Base-by-base conservation (phyloP, 2,888 invertebrate species). In the Synanthedon vespiformis region DNA sequence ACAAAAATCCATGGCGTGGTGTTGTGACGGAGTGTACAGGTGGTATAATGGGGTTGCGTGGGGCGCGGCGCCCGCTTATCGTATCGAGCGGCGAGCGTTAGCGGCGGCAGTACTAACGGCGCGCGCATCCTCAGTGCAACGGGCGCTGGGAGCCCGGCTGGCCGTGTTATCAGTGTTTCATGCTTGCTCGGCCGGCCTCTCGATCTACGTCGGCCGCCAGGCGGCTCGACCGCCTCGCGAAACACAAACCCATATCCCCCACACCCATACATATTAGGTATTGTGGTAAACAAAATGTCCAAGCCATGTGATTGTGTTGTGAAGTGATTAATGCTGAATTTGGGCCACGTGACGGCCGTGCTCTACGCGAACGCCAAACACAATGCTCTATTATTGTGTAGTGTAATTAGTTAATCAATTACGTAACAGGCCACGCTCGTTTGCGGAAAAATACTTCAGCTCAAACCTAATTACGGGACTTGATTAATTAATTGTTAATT, bases 11-110 rank as follows among this genome's bases (percentile, higher is more conserved):
- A 74, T 75, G 72, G 68, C 70, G 74, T 83, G 34, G 34, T 34
- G 84, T 85, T 82, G 74, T 82, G 85, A 78, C 80, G 72, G 77
- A 76, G 79, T 80, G 76, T 75, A 85, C 85, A 86, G 85, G 86
- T 86, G 85, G 82, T 76, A 77, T 77, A 76, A 66, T 68, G 70
- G 74, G 69, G 62, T 55, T 65, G 68, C 70, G 72, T 77, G 82
- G 83, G 84, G 51, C 80, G 85, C 80, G 83, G 68, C 64, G 64
- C 52, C 70, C 69, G 72, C 65, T 63, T 67, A 59, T 58, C 59
- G 56, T 73, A 76, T 72, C 68, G 76, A 77, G 74, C 77, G 75
- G 49, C 54, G 52, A 60, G 62, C 63, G 61, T 60, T 60, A 60
- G 67, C 71, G 60, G 63, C 55, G 58, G 68, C 63, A 61, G 67